A percentile compares a stretch with the other conserved stretches of the same genome.
Conservation (phyloP, 2,888 invertebrate species). For the Camptogramma bilineatum region DNA sequence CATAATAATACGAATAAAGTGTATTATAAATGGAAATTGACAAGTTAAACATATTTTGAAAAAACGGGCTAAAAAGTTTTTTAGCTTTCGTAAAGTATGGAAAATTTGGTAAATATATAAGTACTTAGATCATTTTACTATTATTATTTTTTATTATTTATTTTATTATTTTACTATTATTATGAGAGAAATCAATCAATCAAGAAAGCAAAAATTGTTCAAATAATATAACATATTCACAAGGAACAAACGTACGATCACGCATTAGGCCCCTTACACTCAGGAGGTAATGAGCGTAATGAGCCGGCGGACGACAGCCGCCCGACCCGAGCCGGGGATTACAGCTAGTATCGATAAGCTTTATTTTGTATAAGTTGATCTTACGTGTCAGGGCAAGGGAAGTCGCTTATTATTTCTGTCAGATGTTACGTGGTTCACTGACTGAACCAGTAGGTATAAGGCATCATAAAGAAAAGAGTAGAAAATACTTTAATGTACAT, state of each 20-base stretch:
- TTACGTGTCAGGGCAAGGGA: slow-evolving; percentile 42
- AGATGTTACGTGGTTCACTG: neutral
- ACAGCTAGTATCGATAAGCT: slow-evolving; percentile 65
- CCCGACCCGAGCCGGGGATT: slow-evolving; percentile 60
- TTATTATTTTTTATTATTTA: no score
- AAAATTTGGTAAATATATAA: no score
- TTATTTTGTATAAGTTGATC: slow-evolving; percentile 59
- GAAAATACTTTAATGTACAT: no score
- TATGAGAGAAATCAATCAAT: no score
- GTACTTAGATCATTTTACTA: no score
- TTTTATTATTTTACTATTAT: no score
- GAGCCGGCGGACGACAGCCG: slow-evolving; percentile 48
- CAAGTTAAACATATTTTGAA: no score
- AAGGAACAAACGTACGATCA: slow-evolving; percentile 36
- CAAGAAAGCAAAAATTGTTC: neutral
- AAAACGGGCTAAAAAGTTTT: no score
- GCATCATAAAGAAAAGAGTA: no score
- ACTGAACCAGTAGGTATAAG: neutral
- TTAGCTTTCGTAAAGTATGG: no score
- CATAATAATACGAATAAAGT: neutral
- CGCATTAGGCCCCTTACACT: slow-evolving; percentile 58
- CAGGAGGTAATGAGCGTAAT: slow-evolving; percentile 61
- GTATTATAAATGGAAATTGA: no score
- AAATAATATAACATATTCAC: slow-evolving; percentile 4
- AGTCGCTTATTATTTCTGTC: slow-evolving; percentile 37